Evolutionary conservation across 2,888 invertebrate species (phyloP), one percentile per base, ranked within the genome.

Genomic region (Platycheirus rosarum): DNA sequence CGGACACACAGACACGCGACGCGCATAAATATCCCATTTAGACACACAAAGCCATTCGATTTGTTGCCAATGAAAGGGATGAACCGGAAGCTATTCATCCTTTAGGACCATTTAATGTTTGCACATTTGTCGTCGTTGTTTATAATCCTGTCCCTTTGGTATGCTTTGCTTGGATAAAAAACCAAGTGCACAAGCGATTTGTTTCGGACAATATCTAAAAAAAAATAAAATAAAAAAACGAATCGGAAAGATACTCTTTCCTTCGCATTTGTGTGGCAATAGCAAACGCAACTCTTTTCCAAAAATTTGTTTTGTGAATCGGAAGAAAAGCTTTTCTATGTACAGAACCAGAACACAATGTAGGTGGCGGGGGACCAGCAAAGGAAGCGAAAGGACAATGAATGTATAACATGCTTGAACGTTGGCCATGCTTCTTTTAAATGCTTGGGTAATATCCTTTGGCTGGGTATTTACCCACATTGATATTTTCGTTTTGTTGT

Each of bases 1-100:
- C 77, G 74, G 71, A 60, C 68, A 78, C 63, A 78, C 51, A 74
- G 78, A 77, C 84, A 84, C 84, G 84, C 78, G 84, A 78, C 84
- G 78, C 84, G 73, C 84, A 84, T 84, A 84, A 84, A 84, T 84
- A 84, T 84, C 71, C 78, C 73, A 84, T 84, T 84, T 84, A 78
- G 84, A 84, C 77, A 84, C 69, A 84, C 84, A 84, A 84, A 84
- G 84, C 84, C 63, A 84, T 84, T 78, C 78, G 78, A 84, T 78
- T 84, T 76, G 84, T 78, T 78, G 78, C 84, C 77, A 84, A 84
- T 69, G 84, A 68, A 84, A 84, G 62, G 84, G 78, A 84, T 73
- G 84, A 84, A 82, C 32, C 84, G 84, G 84, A 84, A 84, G 65
- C 73, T 48, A 84, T 84, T 78, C 73, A 65, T 84, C 69, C 73